Base-by-base conservation (phyloP, 2,888 invertebrate species). In the Tetropium fuscum region DNA sequence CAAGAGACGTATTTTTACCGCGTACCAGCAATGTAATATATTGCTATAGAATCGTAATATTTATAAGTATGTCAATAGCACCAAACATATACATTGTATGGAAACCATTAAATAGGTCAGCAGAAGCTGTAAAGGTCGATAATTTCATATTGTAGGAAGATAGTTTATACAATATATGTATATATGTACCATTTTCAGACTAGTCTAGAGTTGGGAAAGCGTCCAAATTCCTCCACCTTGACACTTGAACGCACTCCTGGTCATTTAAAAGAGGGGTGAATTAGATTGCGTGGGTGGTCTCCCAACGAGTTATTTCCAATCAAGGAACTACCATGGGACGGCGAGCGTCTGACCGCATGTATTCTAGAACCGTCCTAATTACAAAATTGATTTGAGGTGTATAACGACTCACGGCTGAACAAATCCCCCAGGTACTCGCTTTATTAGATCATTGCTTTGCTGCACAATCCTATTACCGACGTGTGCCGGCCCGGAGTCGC, bases 301-400 rank as follows among this genome's bases (percentile, higher is more conserved):
- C 51, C 59, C 72, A 74, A 73, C 71, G 68, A 71, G 72, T 72
- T 74, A 73, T 74, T 74, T 75, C 72, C 71, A 75, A 76, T 75
- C 74, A 72, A 73, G 75, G 74, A 72, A 73, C 71, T 64, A 69
- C 67, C 70, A 60, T 63, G 73, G 72, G 72, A 45, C 36, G 74
- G 74, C 73, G 72, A 72, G 72, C 74, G 73, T 73, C 70, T 72
- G 74, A 71, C 75, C 75, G 72, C 71, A 30, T 55, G n/a, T n/a
- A 74, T 73, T 66, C 69, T 62, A 56, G 60, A 55, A 38, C 55
- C 60, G 71, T 69, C 73, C 76, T 77, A 78, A 78, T 78, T 78
- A 77, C 75, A 74, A 77, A 77, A 78, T 78, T 78, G 77, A 78
- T 78, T 77, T 72, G 78, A 76, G 76, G 77, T 77, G 75, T 77